Conservation (phyloP, 2,888 invertebrate genomes). For the Xanthorhoe spadicearia region DNA sequence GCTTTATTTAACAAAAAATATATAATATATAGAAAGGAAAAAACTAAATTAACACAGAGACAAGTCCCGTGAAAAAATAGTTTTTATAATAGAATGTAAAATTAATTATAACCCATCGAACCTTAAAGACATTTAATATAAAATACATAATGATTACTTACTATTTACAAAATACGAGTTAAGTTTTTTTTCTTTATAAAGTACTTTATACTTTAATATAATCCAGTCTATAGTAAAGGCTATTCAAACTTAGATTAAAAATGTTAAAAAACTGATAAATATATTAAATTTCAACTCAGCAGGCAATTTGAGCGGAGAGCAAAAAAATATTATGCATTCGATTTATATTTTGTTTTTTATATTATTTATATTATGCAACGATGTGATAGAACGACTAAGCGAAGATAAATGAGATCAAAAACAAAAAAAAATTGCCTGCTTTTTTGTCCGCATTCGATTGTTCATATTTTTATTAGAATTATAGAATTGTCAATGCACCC, state of each 20-base stretch:
- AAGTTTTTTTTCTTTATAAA: slow-evolving; percentile 69
- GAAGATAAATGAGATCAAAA: slow-evolving; percentile 76
- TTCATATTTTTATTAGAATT: slow-evolving; percentile 43
- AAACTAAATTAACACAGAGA: slow-evolving; percentile 76
- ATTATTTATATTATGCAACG: slow-evolving; percentile 75
- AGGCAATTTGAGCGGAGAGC: slow-evolving; percentile 68
- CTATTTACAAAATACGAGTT: slow-evolving; percentile 84
- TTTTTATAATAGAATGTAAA: slow-evolving; percentile 61
- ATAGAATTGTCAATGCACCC: slow-evolving; percentile 72
- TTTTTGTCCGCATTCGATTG: slow-evolving; percentile 63
- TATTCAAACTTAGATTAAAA: slow-evolving; percentile 80
- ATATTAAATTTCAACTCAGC: slow-evolving; percentile 62
- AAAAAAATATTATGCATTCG: slow-evolving; percentile 71
- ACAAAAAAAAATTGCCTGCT: slow-evolving; percentile 77
- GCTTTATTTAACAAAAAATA: slow-evolving; percentile 85
- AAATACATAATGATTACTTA: slow-evolving; percentile 84
- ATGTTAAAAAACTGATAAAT: slow-evolving; percentile 74
- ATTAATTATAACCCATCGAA: slow-evolving; percentile 84
- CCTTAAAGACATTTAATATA: slow-evolving; percentile 81
- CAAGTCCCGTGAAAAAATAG: slow-evolving; percentile 69
- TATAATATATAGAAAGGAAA: slow-evolving; percentile 81
- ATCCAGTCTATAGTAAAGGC: slow-evolving; percentile 85
- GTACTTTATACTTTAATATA: slow-evolving; percentile 80
- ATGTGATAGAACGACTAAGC: slow-evolving; percentile 72
- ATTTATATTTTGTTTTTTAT: slow-evolving; percentile 47